These are phyloP conservation scores for Moxostoma hubbsi DNA, from an alignment of 2,797 vertebrate species.

Conservation along the genomic window DNA sequence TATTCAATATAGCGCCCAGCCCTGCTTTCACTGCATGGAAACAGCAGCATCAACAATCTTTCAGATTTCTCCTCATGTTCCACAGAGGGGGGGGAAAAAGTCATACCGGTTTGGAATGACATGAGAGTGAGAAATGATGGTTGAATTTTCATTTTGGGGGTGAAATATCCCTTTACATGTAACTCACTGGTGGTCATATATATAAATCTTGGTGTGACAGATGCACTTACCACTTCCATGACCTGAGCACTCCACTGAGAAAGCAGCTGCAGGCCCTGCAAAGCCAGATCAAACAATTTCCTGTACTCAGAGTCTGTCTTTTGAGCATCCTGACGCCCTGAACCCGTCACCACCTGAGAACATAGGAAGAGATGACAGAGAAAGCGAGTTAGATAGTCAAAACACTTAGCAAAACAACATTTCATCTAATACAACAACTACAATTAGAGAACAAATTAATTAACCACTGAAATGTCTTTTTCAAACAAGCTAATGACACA, in stretches of 20 bases:
- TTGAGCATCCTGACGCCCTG: conserved; percentile 93
- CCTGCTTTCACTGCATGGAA: too few species aligned
- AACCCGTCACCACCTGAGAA: conserved; percentile 93
- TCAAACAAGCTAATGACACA: not conserved
- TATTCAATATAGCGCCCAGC: too few species aligned
- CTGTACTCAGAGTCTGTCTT: conserved; percentile 94
- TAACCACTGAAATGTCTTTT: not conserved
- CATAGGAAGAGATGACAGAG: not conserved
- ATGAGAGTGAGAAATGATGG: too few species aligned
- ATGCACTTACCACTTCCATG: conserved; percentile 95
- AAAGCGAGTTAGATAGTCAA: not conserved
- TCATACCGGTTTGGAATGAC: too few species aligned
- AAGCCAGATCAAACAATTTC: conserved; percentile 93
- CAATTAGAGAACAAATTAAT: not conserved
- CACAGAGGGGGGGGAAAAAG: too few species aligned
- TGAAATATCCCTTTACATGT: not conserved
- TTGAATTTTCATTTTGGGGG: not conserved
- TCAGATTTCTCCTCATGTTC: too few species aligned
- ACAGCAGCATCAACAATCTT: too few species aligned
- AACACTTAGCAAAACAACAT: not conserved
- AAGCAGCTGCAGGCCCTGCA: conserved; percentile 96
- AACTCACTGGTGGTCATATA: not conserved
- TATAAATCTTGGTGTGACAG: conserved; percentile 11
- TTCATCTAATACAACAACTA: not conserved
- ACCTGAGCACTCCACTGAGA: conserved; percentile 98